phyloP scores from a whole-genome alignment of 2,113 vertebrate species.

The Pseudolaguvia tuberculata region DNA sequence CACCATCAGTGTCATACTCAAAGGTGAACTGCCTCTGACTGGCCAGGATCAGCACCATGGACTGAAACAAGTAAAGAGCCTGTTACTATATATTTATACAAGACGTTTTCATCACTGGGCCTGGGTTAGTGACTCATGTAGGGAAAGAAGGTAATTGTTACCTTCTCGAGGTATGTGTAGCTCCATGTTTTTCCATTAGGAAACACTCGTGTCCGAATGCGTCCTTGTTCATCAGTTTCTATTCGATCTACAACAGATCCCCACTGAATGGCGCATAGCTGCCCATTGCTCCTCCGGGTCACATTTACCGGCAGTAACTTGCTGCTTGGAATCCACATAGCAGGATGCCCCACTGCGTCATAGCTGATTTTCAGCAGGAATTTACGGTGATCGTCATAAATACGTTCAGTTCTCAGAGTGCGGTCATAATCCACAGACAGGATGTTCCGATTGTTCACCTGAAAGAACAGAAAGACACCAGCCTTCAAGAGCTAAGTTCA shows the following conservation, averaged over 20 bases:
- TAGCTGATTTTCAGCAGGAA: conserved; percentile 95
- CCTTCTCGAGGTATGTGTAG: conserved; percentile 97
- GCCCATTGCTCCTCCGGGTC: conserved; percentile 87
- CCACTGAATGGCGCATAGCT: conserved; percentile 89
- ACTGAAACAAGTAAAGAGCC: conserved; percentile 66
- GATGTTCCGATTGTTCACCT: conserved; percentile 98
- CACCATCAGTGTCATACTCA: conserved; percentile 88
- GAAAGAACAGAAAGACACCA: conserved; percentile 30
- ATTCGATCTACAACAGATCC: conserved; percentile 86
- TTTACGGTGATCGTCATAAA: conserved; percentile 98
- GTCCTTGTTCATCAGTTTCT: conserved; percentile 88
- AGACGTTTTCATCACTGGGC: not conserved
- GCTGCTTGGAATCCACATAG: conserved; percentile 95
- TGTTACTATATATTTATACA: not conserved
- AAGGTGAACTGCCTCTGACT: conserved; percentile 98
- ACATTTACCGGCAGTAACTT: conserved; percentile 95
- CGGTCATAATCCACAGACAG: conserved; percentile 98
- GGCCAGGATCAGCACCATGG: conserved; percentile 94
- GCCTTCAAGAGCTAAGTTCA: no score
- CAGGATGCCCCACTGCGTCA: conserved; percentile 87
- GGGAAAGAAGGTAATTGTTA: conserved; percentile 52
- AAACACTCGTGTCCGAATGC: conserved; percentile 87
- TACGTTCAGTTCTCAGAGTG: conserved; percentile 92
- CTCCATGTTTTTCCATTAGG: conserved; percentile 98
- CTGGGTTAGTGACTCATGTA: not conserved